Percentiles rank a stretch among this genome's conserved stretches.
phyloP scores from a whole-genome alignment of 2,888 invertebrate genomes.

The Xestoiulus laeticollis region DNA sequence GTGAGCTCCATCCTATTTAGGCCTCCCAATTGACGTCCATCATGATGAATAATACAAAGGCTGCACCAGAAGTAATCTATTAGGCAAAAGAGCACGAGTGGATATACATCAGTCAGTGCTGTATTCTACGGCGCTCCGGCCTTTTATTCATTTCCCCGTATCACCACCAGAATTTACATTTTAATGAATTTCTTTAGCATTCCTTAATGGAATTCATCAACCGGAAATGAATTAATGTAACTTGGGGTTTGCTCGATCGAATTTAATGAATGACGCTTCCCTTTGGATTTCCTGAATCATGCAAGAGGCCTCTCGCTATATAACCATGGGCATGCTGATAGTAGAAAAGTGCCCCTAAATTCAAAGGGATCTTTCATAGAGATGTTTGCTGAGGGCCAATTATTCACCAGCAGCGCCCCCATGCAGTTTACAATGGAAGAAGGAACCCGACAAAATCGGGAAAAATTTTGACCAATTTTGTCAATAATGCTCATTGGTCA shows the following conservation, averaged over 20 bases:
- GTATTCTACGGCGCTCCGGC: neutral
- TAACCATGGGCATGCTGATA: neutral
- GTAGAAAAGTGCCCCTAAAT: neutral
- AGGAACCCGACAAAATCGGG: neutral
- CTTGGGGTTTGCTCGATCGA: slow-evolving; percentile 46
- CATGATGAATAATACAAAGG: slow-evolving; percentile 49
- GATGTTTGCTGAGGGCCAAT: neutral
- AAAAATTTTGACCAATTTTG: slow-evolving; percentile 16
- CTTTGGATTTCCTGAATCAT: slow-evolving; percentile 40
- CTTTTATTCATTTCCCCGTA: slow-evolving; percentile 45
- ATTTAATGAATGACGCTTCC: slow-evolving; percentile 47
- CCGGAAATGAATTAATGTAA: slow-evolving; percentile 54
- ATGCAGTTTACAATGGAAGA: neutral
- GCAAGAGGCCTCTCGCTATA: neutral
- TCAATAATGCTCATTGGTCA: too few relatives aligned
- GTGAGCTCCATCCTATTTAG: neutral
- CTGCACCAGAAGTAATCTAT: slow-evolving; percentile 47
- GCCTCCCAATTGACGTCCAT: slow-evolving; percentile 48
- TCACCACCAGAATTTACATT: slow-evolving; percentile 52
- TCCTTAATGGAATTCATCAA: slow-evolving; percentile 54
- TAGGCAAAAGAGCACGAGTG: slow-evolving; percentile 42
- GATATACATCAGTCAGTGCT: slow-evolving; percentile 29
- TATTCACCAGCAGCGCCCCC: neutral
- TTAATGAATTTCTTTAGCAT: slow-evolving; percentile 54
- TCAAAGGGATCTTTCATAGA: neutral